A percentile compares a stretch with the other conserved stretches of the same genome.
These are phyloP conservation scores for Mus spretus DNA, from an alignment of 2,797 vertebrate species.

Conservation along the genomic window DNA sequence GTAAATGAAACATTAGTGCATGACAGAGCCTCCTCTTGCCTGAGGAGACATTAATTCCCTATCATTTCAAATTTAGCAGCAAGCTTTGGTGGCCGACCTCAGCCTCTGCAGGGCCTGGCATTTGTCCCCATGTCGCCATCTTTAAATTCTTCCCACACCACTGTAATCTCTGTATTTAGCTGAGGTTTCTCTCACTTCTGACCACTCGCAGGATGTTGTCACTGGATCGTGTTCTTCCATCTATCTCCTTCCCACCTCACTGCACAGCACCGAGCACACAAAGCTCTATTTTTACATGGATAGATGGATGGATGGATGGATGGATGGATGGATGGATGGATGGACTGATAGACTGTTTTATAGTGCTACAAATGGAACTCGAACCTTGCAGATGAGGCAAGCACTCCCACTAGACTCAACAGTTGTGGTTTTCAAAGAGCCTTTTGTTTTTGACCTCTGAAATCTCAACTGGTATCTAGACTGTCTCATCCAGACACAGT, in stretches of 20 bases:
- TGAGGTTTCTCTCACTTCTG: not conserved
- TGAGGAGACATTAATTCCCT: not conserved
- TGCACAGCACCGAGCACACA: no score
- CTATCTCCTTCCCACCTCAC: not conserved
- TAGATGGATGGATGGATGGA: not conserved
- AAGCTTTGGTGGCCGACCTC: not conserved
- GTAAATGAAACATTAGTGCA: not conserved
- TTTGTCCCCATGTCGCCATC: fast-evolving
- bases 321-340: no score
- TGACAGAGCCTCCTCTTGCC: not conserved
- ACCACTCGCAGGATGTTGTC: not conserved
- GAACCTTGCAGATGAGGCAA: not conserved
- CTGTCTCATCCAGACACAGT: not conserved
- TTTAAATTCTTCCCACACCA: not conserved
- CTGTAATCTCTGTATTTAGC: fast-evolving
- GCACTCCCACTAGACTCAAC: not conserved
- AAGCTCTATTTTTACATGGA: not conserved
- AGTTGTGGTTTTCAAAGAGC: not conserved
- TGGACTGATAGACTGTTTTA: not conserved
- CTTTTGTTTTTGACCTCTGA: not conserved
- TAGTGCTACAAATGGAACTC: not conserved
- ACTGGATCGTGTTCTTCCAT: fast-evolving
- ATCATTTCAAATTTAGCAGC: not conserved
- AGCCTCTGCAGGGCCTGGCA: not conserved
- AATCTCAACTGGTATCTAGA: no score